Evolutionary conservation across 2,113 vertebrate genomes (phyloP).

Genomic region (Sinosuthora webbiana): DNA sequence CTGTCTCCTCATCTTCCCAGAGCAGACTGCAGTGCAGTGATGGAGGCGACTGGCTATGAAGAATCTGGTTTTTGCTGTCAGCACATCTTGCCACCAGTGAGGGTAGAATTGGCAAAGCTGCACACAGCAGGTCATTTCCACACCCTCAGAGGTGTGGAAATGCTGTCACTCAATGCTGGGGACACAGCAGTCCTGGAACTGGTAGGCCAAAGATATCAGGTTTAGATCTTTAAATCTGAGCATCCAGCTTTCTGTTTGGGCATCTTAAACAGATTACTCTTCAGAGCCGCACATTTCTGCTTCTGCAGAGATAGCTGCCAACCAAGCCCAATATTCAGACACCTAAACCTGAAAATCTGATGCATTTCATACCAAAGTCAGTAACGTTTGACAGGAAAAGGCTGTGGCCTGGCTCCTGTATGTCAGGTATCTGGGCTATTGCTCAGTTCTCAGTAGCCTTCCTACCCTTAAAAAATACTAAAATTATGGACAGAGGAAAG

Average conservation of each 20-base stretch:
- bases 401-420: background rate
- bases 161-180: background rate
- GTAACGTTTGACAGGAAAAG: background rate
- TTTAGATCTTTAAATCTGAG: background rate
- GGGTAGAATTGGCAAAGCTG: background rate
- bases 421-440: rapidly evolving
- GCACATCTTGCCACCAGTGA: background rate
- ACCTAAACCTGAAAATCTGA: background rate
- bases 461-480: background rate
- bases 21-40: background rate
- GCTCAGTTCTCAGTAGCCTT: background rate
- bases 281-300: background rate
- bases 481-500: background rate
- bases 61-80: background rate
- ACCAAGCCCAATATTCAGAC: background rate
- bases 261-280: background rate
- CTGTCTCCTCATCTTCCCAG: background rate
- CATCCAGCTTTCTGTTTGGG: background rate
- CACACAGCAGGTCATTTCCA: background rate
- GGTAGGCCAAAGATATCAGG: background rate
- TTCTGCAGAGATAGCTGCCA: background rate
- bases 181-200: background rate
- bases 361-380: background rate
- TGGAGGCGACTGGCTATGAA: rapidly evolving
- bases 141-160: background rate